Conservation (phyloP, 2,888 invertebrate genomes). For the Drosophila greeni region DNA sequence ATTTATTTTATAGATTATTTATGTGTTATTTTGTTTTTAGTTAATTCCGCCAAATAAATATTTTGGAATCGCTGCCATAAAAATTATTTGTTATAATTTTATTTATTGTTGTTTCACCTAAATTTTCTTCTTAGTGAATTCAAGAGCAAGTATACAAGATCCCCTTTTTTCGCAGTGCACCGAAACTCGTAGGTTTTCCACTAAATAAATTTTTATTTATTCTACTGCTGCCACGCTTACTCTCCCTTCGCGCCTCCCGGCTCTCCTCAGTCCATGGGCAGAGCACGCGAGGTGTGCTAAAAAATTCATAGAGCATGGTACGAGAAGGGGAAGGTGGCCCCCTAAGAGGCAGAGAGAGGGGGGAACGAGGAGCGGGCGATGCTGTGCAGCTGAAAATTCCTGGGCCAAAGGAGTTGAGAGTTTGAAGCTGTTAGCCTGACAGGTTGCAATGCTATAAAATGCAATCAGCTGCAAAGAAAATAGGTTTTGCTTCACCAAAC, state of each 20-base stretch:
- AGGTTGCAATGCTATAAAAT: conserved; percentile 68
- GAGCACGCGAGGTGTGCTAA: conserved; percentile 36
- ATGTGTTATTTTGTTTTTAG: not conserved
- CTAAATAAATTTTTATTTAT: conserved; percentile 59
- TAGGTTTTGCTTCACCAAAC: conserved; percentile 68
- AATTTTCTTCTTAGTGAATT: not conserved
- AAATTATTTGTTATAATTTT: not conserved
- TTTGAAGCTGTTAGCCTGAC: conserved; percentile 48
- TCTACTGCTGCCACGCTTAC: conserved; percentile 11
- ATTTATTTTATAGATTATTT: too few relatives aligned
- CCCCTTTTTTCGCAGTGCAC: conserved; percentile 9
- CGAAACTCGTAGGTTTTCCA: conserved; percentile 39
- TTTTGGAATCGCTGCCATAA: not conserved
- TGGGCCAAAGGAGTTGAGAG: conserved; percentile 48
- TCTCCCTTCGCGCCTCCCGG: not conserved
- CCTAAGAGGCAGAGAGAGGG: not conserved
- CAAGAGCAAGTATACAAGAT: not conserved
- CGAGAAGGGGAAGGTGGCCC: not conserved
- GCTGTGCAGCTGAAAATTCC: conserved; percentile 55
- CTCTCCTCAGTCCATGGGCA: not conserved
- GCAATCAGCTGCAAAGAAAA: conserved; percentile 73
- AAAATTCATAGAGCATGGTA: conserved; percentile 26
- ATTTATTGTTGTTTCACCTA: not conserved
- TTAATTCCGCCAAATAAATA: not conserved
- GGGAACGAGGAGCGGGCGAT: conserved; percentile 30